Evolutionary conservation across 2,113 vertebrate genomes (phyloP), one percentile per base, ranked within the genome.

Genomic region (Nymphicus hollandicus): DNA sequence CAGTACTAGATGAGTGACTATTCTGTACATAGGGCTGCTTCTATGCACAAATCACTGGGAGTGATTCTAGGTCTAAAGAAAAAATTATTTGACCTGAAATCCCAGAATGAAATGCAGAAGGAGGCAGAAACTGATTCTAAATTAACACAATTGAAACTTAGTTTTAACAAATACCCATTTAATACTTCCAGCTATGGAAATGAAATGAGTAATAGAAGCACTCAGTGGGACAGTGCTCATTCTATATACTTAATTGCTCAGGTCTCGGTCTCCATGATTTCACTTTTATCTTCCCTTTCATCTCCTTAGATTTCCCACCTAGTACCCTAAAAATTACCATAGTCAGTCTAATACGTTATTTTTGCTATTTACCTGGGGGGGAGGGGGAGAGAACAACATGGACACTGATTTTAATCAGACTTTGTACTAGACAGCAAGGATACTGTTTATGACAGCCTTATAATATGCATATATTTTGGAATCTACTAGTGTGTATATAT

Each of bases 241-340:
- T 81, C 46, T 35, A 20, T 41, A 31, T 43, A 55, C 33, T 58
- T 28, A 28, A 71, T 37, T 91, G 47, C 74, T 86, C 44, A 80
- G 29, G 17, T 88, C 23, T 56, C 72, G 9, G 17, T 82, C 9
- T 94, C 44, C 52, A 7, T 83, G 69, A 39, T 61, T 86, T 98
- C 93, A 98, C 98, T 98, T 98, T 98, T 98, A 96, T 98, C 97
- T 85, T 98, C 98, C 87, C 98, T 98, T 89, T 97, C 95, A 91
- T 98, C 97, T 66, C 97, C 98, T 65, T 98, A 98, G 96, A 99
- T 98, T 95, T 98, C 98, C 52, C 98, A 98, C 27, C 98, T 94
- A 39, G 95, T 94, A 81, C 98, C 96, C 66, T 98, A 95, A 96
- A 99, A 99, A 97, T 98, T 97, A 76, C 98, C 97, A 53, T 97